Conservation (phyloP, 2,888 invertebrate species). For the Protonemura montana region DNA sequence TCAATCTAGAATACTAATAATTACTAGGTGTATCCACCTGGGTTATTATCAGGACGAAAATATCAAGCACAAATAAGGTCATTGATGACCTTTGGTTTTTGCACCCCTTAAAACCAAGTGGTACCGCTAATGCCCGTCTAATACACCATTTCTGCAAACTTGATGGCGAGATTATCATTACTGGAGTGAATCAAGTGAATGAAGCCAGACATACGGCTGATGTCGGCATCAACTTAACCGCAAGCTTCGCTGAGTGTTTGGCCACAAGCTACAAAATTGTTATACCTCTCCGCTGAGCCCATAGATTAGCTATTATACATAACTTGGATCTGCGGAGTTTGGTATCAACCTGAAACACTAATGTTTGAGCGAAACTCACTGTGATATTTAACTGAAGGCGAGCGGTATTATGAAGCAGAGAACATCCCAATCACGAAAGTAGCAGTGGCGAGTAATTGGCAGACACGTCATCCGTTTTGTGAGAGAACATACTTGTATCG, state of each 20-base stretch:
- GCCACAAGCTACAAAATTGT: slow-evolving; percentile 7
- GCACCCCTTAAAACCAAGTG: neutral
- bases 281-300: neutral
- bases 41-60: too few relatives aligned
- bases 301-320: neutral
- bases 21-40: too few relatives aligned
- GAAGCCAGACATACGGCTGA: slow-evolving; percentile 24
- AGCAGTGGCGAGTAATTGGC: neutral
- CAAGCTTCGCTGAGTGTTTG: neutral
- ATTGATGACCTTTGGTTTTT: too few relatives aligned
- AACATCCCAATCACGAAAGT: too few relatives aligned
- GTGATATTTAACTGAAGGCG: neutral
- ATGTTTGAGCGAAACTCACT: neutral
- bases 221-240: neutral
- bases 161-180: neutral
- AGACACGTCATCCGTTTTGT: too few relatives aligned
- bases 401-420: neutral
- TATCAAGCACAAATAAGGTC: too few relatives aligned
- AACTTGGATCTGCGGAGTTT: neutral
- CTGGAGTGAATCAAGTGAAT: neutral
- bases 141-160: neutral
- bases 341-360: neutral
- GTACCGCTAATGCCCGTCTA: neutral
- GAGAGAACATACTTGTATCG: too few relatives aligned
- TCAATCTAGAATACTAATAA: too few relatives aligned